These are phyloP conservation scores for Chloroceryle aenea DNA, from an alignment of 2,113 vertebrate species.

Conservation along the genomic window DNA sequence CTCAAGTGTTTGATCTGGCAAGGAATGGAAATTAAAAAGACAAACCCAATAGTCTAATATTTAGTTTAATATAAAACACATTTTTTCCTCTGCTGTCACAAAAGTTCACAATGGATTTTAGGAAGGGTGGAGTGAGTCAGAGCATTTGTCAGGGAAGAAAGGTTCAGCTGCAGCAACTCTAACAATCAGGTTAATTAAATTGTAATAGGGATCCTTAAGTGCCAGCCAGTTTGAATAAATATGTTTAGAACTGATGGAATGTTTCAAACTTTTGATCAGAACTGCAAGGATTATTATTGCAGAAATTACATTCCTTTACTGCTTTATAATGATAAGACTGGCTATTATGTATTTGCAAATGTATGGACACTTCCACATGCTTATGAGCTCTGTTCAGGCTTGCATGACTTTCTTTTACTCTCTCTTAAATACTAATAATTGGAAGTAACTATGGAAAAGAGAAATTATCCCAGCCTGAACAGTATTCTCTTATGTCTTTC, in stretches of 20 bases:
- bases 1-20: constrained; percentile 25
- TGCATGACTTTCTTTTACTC: not conserved
- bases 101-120: constrained; percentile 1
- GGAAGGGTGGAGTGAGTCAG: not conserved
- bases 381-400: not conserved
- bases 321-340: not conserved
- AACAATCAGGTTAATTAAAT: not conserved
- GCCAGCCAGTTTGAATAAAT: not conserved
- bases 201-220: not conserved
- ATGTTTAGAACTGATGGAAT: not conserved
- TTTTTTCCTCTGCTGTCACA: not conserved
- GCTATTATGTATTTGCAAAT: not conserved
- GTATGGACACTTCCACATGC: not conserved
- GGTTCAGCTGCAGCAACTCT: not conserved
- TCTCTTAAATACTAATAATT: not conserved
- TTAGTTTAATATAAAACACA: constrained; percentile 19
- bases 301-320: not conserved
- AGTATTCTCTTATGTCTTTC: not conserved
- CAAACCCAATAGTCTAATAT: constrained; percentile 7
- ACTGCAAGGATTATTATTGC: not conserved
- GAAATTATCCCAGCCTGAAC: not conserved
- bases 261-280: not conserved
- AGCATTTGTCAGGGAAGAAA: not conserved
- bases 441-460: not conserved
- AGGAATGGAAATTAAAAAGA: not conserved